Evolutionary conservation across 2,888 invertebrate genomes (phyloP).

Genomic region (Hirtodrosophila cameraria): DNA sequence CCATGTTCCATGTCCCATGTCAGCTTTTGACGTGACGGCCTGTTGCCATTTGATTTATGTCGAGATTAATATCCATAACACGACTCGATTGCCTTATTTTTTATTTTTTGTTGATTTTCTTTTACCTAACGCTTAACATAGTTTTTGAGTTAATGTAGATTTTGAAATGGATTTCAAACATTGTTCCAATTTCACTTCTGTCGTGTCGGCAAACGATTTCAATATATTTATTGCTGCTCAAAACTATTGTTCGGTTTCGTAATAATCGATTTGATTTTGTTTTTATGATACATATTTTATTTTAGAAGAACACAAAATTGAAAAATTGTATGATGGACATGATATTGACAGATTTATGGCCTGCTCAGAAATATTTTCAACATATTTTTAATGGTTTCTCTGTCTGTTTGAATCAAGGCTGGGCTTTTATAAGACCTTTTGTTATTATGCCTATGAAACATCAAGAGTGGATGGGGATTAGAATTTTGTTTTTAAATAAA

Average conservation of each 20-base stretch:
- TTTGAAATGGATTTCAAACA: slow-evolving; percentile 73
- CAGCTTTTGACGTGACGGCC: slow-evolving; percentile 55
- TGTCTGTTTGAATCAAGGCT: slow-evolving; percentile 2
- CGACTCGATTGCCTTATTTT: slow-evolving; percentile 6
- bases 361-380: slow-evolving; percentile 11
- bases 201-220: slow-evolving; percentile 31
- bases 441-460: neutral
- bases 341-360: slow-evolving; percentile 36
- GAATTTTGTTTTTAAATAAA: slow-evolving; percentile 4
- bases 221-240: slow-evolving; percentile 20
- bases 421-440: neutral
- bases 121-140: slow-evolving; percentile 36
- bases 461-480: neutral
- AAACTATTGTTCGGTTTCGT: neutral
- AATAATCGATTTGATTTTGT: slow-evolving; percentile 6
- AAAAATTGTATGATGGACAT: slow-evolving; percentile 24
- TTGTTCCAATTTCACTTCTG: slow-evolving; percentile 76
- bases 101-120: slow-evolving; percentile 31
- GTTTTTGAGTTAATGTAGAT: slow-evolving; percentile 58
- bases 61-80: slow-evolving; percentile 65
- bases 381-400: neutral
- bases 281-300: slow-evolving; percentile 1
- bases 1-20: slow-evolving; percentile 43
- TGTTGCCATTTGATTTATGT: slow-evolving; percentile 66
- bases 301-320: neutral